phyloP scores from a whole-genome alignment of 2,888 invertebrate species.

The Harpalus rufipes region DNA sequence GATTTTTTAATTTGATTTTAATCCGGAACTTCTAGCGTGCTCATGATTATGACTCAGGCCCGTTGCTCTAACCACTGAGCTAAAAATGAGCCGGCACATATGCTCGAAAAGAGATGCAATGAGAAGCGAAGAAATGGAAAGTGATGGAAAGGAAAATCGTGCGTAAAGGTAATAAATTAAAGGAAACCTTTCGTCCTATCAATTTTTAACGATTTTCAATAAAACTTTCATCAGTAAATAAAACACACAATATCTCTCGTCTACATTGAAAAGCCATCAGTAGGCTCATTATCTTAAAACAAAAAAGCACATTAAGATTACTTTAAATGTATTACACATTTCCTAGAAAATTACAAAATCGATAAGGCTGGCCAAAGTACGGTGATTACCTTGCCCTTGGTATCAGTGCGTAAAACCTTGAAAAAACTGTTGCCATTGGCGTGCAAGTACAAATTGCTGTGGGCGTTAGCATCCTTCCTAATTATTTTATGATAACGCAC shows the following conservation, averaged over 20 bases:
- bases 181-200: background rate
- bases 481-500: constrained; percentile 61
- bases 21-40: no score
- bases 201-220: constrained; percentile 2
- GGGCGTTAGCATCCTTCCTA: constrained; percentile 54
- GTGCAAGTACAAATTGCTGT: constrained; percentile 42
- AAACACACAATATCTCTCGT: constrained; percentile 11
- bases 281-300: constrained; percentile 22
- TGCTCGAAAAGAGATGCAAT: no score
- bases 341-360: constrained; percentile 54
- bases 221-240: constrained; percentile 9
- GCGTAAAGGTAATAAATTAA: constrained; percentile 9
- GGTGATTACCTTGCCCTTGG: constrained; percentile 54
- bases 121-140: background rate
- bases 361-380: constrained; percentile 30
- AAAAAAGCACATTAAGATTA: constrained; percentile 47
- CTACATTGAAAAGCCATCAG: constrained; percentile 41
- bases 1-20: no score
- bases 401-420: constrained; percentile 46
- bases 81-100: no score
- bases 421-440: constrained; percentile 37
- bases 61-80: no score
- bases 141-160: background rate
- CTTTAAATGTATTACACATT: constrained; percentile 49
- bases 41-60: no score